Base-by-base conservation (phyloP, 2,888 invertebrate species). In the Lycaena phlaeas region DNA sequence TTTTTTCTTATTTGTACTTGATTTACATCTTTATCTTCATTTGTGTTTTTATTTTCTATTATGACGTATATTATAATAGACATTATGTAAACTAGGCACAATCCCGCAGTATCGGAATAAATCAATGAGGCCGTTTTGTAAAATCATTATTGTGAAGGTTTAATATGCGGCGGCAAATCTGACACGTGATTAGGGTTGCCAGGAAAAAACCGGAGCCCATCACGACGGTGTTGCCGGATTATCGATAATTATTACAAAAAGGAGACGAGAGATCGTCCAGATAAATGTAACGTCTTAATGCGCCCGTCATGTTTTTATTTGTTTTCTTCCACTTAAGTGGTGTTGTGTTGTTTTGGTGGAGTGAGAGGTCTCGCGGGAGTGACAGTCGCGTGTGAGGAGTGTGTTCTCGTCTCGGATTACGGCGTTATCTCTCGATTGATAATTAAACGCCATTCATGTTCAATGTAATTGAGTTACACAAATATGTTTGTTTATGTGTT, bases 141-240 rank as follows among this genome's bases (percentile, higher is more conserved):
- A 62, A 71, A 68, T 73, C 68, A 76, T 78, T 75, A 76, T 67
- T 53, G 53, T 62, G 57, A 51, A 65, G 62, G 55, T 64, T 56
- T 57, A 69, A 66, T 62, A 63, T 58, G 61, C 57, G 59, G 57
- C 65, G 62, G 65, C 57, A 81, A 82, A 84, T 78, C 82, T 78
- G 82, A 82, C 82, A 75, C 64, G 56, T 84, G 82, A 84, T 79
- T 79, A 81, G 82, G 82, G 82, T 82, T 78, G 64, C 81, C 66
- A 70, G 58, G 76, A 79, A 79, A 78, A 73, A 68, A 66, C 67
- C 49, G 64, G 59, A 60, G 66, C 56, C 79, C 79, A 81, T 79
- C 81, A 82, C 77, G 65, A 63, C 68, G 75, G 73, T 79, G 78
- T 82, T 81, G 72, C 81, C 78, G 78, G 82, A 81, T 82, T 82